Percentiles rank a stretch among this genome's conserved stretches.
Conservation (phyloP, 2,888 invertebrate species). For the Drosophila monieri region DNA sequence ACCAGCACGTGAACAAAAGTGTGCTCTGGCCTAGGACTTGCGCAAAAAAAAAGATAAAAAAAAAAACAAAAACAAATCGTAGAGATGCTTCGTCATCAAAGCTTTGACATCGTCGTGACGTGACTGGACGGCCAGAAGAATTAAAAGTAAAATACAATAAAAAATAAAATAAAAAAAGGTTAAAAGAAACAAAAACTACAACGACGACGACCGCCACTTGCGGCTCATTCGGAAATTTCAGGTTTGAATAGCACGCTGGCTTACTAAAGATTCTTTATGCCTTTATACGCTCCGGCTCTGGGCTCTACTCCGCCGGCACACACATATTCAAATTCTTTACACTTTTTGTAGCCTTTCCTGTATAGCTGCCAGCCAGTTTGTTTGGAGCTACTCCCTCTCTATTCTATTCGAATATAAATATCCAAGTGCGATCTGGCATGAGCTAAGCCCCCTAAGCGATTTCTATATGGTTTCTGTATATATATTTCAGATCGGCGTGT, state of each 20-base stretch:
- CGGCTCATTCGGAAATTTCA: constrained; percentile 58
- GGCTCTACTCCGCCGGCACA: not conserved
- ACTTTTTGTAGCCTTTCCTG: constrained; percentile 3
- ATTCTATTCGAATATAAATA: constrained; percentile 9
- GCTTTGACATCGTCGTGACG: constrained; percentile 28
- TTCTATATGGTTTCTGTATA: constrained; percentile 8
- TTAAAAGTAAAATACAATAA: constrained; percentile 2
- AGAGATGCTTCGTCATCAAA: constrained; percentile 69
- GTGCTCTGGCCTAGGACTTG: constrained; percentile 36
- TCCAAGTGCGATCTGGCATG: constrained; percentile 31
- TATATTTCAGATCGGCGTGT: not conserved
- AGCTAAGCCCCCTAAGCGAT: constrained; percentile 41
- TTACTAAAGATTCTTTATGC: constrained; percentile 35
- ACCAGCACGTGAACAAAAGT: constrained; percentile 55
- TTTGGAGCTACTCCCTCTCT: constrained; percentile 18
- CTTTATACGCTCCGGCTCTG: constrained; percentile 15
- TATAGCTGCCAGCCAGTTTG: constrained; percentile 13
- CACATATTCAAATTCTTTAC: constrained; percentile 5
- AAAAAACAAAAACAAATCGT: constrained; percentile 47
- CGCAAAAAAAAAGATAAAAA: constrained; percentile 49
- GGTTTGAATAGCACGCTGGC: constrained; percentile 68
- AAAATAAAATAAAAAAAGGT: not conserved
- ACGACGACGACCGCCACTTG: constrained; percentile 36
- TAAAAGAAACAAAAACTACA: constrained; percentile 25
- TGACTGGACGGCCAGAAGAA: constrained; percentile 52